A percentile compares a stretch with the other conserved stretches of the same genome.
These are phyloP conservation scores for Caenorhabditis latens DNA, from an alignment of 1,140 invertebrate genomes.

Conservation along the genomic window DNA sequence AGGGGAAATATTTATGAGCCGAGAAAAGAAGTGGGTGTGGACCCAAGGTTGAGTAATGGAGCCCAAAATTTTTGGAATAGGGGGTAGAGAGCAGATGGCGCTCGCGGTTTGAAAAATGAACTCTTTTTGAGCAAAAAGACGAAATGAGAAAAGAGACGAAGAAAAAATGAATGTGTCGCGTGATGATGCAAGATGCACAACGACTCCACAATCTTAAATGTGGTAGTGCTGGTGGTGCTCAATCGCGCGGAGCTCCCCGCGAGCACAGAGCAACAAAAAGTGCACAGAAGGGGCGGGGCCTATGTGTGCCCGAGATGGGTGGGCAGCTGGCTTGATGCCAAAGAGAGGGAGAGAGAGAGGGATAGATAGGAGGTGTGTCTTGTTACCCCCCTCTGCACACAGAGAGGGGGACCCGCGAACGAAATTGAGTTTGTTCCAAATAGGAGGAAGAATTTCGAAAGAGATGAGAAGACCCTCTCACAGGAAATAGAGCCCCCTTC, in stretches of 20 bases:
- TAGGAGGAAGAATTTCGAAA: slow-evolving; percentile 45
- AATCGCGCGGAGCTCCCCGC: slow-evolving; percentile 12
- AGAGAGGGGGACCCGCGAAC: slow-evolving; percentile 3
- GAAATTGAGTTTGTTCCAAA: slow-evolving; percentile 56
- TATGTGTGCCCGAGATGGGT: slow-evolving; percentile 39
- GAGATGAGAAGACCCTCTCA: neutral
- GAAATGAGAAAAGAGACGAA: neutral
- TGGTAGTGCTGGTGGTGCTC: slow-evolving; percentile 42
- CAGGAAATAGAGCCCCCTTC: slow-evolving; percentile 48
- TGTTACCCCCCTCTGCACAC: neutral
- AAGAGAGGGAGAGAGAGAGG: neutral
- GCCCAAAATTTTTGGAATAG: neutral
- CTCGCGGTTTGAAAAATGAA: slow-evolving; percentile 43
- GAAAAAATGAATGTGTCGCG: slow-evolving; percentile 34
- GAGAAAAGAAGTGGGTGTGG: neutral
- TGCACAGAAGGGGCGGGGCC: slow-evolving; percentile 42
- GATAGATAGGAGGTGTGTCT: slow-evolving; percentile 55
- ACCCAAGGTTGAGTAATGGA: slow-evolving; percentile 46
- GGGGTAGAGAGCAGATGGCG: too few relatives aligned
- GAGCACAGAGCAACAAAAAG: slow-evolving; percentile 47
- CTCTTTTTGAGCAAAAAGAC: neutral
- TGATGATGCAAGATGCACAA: slow-evolving; percentile 22
- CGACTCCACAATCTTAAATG: slow-evolving; percentile 48
- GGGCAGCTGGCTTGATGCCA: slow-evolving; percentile 54
- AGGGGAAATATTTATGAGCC: slow-evolving; percentile 43